Evolutionary conservation across 2,888 invertebrate genomes (phyloP).

Genomic region (Cetonia aurata): DNA sequence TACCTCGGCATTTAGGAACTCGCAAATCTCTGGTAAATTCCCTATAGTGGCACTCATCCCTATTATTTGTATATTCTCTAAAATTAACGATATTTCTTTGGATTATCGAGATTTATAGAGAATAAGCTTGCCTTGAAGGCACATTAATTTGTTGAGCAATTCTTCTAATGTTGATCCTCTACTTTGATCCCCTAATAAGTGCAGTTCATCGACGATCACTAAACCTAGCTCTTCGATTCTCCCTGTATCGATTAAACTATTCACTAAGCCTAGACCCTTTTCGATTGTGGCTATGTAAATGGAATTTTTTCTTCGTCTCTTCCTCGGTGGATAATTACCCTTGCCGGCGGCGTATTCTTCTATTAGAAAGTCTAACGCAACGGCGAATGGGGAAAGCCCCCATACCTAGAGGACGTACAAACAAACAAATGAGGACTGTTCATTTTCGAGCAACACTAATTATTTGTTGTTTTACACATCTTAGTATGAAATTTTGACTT

Average conservation of each 20-base stretch:
- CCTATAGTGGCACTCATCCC: slow-evolving; percentile 99
- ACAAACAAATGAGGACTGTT: not conserved
- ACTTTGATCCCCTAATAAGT: slow-evolving; percentile 90
- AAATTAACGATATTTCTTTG: no score
- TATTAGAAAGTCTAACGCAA: slow-evolving; percentile 87
- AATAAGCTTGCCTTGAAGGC: slow-evolving; percentile 72
- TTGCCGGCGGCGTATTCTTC: slow-evolving; percentile 97
- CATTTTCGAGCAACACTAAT: no score
- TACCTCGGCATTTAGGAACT: slow-evolving; percentile 84
- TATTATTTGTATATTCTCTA: slow-evolving; percentile 84
- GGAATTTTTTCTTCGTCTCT: slow-evolving; percentile 79
- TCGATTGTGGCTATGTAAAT: slow-evolving; percentile 96
- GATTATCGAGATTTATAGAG: no score
- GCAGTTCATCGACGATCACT: slow-evolving; percentile 90
- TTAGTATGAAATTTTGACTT: no score
- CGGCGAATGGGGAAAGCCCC: slow-evolving; percentile 87
- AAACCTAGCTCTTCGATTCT: slow-evolving; percentile 84
- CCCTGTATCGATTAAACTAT: slow-evolving; percentile 84
- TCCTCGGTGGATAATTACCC: slow-evolving; percentile 85
- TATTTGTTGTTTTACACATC: no score
- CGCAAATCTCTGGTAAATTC: slow-evolving; percentile 84
- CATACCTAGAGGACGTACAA: slow-evolving; percentile 73
- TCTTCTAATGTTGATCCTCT: slow-evolving; percentile 90
- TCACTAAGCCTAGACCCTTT: slow-evolving; percentile 88
- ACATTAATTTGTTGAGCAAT: slow-evolving; percentile 83